Evolutionary conservation across 1,140 invertebrate species (phyloP), one percentile per base, ranked within the genome.

Genomic region (Drosophila mayri): DNA sequence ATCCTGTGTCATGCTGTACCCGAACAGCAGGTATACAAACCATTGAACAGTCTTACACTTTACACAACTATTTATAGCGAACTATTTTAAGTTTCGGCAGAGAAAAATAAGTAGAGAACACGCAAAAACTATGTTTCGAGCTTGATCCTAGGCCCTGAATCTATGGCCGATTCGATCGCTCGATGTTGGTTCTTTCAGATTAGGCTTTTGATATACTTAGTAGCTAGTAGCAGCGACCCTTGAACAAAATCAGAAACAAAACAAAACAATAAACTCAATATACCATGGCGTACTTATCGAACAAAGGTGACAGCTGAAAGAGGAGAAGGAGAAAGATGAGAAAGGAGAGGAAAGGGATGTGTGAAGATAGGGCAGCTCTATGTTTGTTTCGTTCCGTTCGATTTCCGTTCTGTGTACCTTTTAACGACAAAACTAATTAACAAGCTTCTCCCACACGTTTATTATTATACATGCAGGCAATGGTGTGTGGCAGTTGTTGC

Each of bases 1-100:
- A 68, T 84, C 72, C 52, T 63, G 50, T 74, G 74, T 77, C 76
- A 74, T 87, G 84, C 84, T 87, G 83, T 87, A 87, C 84, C 84
- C 79, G 84, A 87, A 84, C 84, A 87, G 84, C 84, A 87, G 84
- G 84, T 87, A 87, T 87, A 87, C 72, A 87, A 84, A 79, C 71
- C 49, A 76, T 78, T 77, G 65, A 77, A 77, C 64, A 86, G 57
- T 81, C 75, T 86, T 74, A 85, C 74, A 86, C 64, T 81, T 60
- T 62, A 76, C 74, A 67, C 47, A 66, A 83, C 73, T 86, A 87
- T 71, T 79, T 82, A 82, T 86, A 87, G 79, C 68, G 79, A 74
- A 84, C 80, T 83, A 86, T 83, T 87, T 86, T 86, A 86, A 86
- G 83, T 86, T 88, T 76, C 50, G 73, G 49, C 74, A 66, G 40